Conservation (phyloP, 2,113 vertebrate species). For the Chrysemys picta region DNA sequence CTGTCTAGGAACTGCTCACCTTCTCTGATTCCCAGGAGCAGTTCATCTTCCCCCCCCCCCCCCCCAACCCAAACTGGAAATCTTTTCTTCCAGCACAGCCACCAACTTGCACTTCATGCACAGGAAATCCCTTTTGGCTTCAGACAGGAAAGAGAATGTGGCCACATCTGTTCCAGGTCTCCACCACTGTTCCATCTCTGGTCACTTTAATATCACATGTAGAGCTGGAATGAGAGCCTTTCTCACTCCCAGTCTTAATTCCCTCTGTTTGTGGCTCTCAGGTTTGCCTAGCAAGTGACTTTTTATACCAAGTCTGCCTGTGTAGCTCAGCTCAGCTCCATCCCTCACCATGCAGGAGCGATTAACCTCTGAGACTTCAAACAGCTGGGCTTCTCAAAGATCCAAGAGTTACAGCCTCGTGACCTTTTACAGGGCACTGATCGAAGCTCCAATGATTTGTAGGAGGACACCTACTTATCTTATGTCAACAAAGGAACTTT, state of each 20-base stretch:
- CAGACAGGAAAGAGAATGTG: not conserved
- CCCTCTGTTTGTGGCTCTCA: not conserved
- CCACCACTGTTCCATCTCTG: not conserved
- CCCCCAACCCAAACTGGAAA: not conserved
- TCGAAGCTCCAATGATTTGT: not conserved
- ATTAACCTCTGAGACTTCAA: not conserved
- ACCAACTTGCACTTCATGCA: not conserved
- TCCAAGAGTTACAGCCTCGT: not conserved
- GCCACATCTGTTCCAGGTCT: not conserved
- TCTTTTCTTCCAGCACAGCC: not conserved
- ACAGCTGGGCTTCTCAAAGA: not conserved
- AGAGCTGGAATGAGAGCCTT: not conserved
- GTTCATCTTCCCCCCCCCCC: not conserved
- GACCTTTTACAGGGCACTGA: not conserved
- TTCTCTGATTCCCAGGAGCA: not conserved
- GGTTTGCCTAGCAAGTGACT: not conserved
- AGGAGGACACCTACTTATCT: not conserved
- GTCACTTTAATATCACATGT: not conserved
- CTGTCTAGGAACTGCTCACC: not conserved
- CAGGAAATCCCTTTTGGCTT: not conserved
- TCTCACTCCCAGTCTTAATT: not conserved
- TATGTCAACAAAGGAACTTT: not conserved
- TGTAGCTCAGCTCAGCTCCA: not conserved
- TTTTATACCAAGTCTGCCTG: not conserved
- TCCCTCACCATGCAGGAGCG: not conserved